Conservation (phyloP, 1,140 invertebrate genomes). For the Cotesia vestalis region DNA sequence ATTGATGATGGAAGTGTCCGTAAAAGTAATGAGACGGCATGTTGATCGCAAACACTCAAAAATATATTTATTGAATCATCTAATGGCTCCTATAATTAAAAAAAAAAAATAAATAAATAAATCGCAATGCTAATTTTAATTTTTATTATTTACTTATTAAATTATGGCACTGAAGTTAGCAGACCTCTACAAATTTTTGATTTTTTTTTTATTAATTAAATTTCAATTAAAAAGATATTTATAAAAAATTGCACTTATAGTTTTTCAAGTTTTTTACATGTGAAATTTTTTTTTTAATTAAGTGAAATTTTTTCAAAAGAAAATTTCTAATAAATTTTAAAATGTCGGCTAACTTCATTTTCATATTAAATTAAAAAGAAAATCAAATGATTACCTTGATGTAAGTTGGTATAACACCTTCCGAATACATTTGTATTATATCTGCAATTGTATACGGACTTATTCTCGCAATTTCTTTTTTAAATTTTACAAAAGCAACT, state of each 20-base stretch:
- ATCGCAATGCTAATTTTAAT: too few species aligned
- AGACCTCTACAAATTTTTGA: too few species aligned
- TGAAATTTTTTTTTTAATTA: too few species aligned
- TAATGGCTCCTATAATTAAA: conserved; percentile 50
- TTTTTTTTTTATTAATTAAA: too few species aligned
- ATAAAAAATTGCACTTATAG: too few species aligned
- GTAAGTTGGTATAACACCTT: conserved; percentile 52
- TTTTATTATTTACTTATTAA: too few species aligned
- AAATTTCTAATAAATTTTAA: too few species aligned
- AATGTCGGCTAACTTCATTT: too few species aligned
- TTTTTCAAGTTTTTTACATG: too few species aligned
- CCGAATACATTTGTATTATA: conserved; percentile 58
- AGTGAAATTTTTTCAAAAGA: too few species aligned
- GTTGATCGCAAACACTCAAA: conserved; percentile 61
- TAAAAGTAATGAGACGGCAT: conserved; percentile 59
- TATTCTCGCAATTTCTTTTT: conserved; percentile 19
- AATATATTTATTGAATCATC: conserved; percentile 56
- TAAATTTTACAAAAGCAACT: conserved; percentile 24
- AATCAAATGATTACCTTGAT: conserved; percentile 58
- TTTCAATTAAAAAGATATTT: too few species aligned
- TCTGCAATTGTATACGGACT: conserved; percentile 44
- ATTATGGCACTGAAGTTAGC: too few species aligned
- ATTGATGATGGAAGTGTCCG: conserved; percentile 55
- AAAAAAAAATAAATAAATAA: conserved; percentile 33
- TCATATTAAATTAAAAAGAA: not conserved